Evolutionary conservation across 2,888 invertebrate genomes (phyloP).

Genomic region (Calliopum simillimum): DNA sequence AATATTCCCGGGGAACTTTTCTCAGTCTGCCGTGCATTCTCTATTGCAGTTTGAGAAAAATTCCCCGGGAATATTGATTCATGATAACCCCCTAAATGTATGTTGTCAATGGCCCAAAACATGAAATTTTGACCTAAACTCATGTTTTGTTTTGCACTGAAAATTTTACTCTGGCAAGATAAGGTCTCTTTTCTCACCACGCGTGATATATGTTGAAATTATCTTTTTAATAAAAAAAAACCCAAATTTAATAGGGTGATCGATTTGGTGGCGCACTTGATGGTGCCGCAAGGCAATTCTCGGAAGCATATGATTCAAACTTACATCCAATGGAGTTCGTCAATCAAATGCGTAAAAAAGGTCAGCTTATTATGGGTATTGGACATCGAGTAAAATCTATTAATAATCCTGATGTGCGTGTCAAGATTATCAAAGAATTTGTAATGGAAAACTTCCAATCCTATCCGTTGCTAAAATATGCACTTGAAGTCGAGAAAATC

Average conservation of each 20-base stretch:
- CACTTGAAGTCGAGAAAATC: constrained; percentile 97
- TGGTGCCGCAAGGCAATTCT: constrained; percentile 97
- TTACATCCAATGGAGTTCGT: constrained; percentile 98
- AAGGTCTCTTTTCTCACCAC: too few species aligned
- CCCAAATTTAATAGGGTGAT: constrained; percentile 83
- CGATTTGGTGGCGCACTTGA: constrained; percentile 98
- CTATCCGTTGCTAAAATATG: constrained; percentile 94
- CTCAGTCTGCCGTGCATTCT: too few species aligned
- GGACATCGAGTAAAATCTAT: constrained; percentile 93
- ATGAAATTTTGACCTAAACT: too few species aligned
- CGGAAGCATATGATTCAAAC: constrained; percentile 94
- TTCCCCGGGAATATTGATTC: too few species aligned
- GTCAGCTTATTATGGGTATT: constrained; percentile 98
- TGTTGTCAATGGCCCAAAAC: too few species aligned
- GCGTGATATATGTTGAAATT: too few species aligned
- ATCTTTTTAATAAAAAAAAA: background rate
- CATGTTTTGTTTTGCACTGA: too few species aligned
- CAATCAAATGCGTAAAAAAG: constrained; percentile 96
- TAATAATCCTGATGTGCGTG: constrained; percentile 99
- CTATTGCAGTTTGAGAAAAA: too few species aligned
- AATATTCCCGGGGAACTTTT: too few species aligned
- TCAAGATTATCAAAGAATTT: constrained; percentile 96
- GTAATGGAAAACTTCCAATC: constrained; percentile 94
- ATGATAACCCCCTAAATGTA: too few species aligned
- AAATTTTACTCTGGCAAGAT: too few species aligned